Evolutionary conservation across 2,797 vertebrate species (phyloP), one percentile per base, ranked within the genome.

Genomic region (Sciurus carolinensis): DNA sequence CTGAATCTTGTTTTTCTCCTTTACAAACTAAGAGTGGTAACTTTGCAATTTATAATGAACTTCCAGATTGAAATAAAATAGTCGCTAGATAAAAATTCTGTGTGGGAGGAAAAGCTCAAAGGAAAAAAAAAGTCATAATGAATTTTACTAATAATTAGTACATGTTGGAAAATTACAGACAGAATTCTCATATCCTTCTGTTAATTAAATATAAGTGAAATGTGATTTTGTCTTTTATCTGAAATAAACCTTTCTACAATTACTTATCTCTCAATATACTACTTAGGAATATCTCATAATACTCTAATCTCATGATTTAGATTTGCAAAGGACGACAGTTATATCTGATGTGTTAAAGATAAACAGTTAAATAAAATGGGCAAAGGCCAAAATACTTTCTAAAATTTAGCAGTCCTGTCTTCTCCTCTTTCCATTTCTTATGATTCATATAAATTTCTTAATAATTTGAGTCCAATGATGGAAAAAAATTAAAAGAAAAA

Each of bases 121-220:
- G 18, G 17, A 75, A 73, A 52, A 3, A 47, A 39, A 87, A 81
- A 72, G 33, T 81, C 59, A 36, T 52, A 59, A 24, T 30, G 1
- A 44, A 92, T 66, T 69, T 66, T 67, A 28, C 90, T 87, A 76
- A 73, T 81, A 52, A 77, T 57, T 44, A 2, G 54, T 69, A 17
- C 62, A 52, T 67, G 26, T 91, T 82, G 7, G n/a, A 71, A 89
- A 79, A 66, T 52, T 77, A 33, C 12, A 73, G 62, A 69, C 12
- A 92, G 15, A 93, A 84, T 81, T 83, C 7, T 64, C n/a, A 83
- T 44, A 73, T 64, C 44, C 13, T 95, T 94, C 71, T 75, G n/a
- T 59, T 44, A 77, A 26, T 59, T 79, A 88, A 94, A 81, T 57
- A 26, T 42, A 3, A 59, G 10, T 50, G 17, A 88, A 26, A 18